A percentile compares a stretch with the other conserved stretches of the same genome.
Evolutionary conservation across 2,888 invertebrate genomes (phyloP).

Genomic region (Eueremaeus valkanovi): DNA sequence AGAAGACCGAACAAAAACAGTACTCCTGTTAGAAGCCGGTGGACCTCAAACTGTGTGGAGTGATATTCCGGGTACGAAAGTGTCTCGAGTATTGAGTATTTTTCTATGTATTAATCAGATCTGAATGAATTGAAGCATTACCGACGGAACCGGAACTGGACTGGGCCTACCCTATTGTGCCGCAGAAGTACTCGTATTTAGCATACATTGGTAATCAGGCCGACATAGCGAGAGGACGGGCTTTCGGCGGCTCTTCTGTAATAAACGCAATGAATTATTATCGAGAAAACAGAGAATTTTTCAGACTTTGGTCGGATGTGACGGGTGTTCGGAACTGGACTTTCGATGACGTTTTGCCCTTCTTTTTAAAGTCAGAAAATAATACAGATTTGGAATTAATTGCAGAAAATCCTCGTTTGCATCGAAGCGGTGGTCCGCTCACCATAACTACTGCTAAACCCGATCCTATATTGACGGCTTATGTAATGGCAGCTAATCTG

Average conservation of each 20-base stretch:
- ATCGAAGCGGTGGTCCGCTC: background rate
- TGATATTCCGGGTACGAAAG: slow-evolving; percentile 47
- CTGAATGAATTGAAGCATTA: background rate
- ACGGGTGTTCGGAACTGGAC: background rate
- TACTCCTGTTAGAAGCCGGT: slow-evolving; percentile 48
- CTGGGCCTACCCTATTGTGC: background rate
- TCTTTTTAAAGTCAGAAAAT: background rate
- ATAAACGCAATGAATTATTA: background rate
- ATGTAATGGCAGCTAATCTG: background rate
- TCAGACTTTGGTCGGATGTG: background rate
- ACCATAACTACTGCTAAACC: background rate
- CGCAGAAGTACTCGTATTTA: background rate
- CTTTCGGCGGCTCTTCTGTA: background rate
- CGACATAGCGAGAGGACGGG: background rate
- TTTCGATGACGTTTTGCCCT: background rate
- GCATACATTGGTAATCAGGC: background rate
- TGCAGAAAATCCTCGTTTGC: background rate
- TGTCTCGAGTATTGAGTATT: background rate
- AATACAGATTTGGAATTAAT: background rate
- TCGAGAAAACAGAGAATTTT: slow-evolving; percentile 5
- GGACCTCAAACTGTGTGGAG: slow-evolving; percentile 47
- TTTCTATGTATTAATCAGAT: background rate
- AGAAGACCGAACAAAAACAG: slow-evolving; percentile 46
- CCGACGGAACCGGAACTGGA: background rate
- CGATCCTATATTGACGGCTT: background rate